Evolutionary conservation across 2,113 vertebrate species (phyloP).

Genomic region (Myrmecophaga tridactyla): DNA sequence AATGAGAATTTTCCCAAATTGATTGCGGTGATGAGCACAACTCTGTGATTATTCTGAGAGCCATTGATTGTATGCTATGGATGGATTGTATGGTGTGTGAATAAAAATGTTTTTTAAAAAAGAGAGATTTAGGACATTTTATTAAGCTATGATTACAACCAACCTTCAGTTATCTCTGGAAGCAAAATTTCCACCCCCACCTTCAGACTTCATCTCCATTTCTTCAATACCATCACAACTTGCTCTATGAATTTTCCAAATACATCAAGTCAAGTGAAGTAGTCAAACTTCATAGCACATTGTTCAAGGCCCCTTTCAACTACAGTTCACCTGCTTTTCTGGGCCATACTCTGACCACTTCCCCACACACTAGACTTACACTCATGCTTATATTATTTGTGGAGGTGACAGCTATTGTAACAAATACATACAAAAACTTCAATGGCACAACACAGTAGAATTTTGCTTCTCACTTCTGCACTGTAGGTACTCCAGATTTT

Average conservation of each 20-base stretch:
- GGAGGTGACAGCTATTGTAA: not conserved
- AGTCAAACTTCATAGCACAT: not conserved
- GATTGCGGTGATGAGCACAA: too few relatives aligned
- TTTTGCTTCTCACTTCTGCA: not conserved
- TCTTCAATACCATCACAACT: not conserved
- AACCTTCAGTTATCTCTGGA: not conserved
- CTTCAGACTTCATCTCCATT: rapidly evolving
- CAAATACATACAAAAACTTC: not conserved
- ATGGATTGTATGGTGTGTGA: too few relatives aligned
- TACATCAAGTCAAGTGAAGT: not conserved
- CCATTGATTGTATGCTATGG: too few relatives aligned
- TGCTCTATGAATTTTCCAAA: not conserved
- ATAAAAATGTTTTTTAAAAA: too few relatives aligned
- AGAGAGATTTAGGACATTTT: not conserved
- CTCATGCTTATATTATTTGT: rapidly evolving
- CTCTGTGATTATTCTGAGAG: too few relatives aligned
- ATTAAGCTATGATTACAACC: not conserved
- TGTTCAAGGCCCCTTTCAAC: too few relatives aligned
- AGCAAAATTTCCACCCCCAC: not conserved
- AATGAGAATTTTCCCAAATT: too few relatives aligned
- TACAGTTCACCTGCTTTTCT: not conserved
- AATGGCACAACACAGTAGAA: rapidly evolving
- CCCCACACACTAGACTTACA: too few relatives aligned
- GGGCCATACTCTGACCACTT: not conserved
- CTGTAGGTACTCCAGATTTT: not conserved